Evolutionary conservation across 2,797 vertebrate species (phyloP).

Genomic region (Myioborus melanocephalus): DNA sequence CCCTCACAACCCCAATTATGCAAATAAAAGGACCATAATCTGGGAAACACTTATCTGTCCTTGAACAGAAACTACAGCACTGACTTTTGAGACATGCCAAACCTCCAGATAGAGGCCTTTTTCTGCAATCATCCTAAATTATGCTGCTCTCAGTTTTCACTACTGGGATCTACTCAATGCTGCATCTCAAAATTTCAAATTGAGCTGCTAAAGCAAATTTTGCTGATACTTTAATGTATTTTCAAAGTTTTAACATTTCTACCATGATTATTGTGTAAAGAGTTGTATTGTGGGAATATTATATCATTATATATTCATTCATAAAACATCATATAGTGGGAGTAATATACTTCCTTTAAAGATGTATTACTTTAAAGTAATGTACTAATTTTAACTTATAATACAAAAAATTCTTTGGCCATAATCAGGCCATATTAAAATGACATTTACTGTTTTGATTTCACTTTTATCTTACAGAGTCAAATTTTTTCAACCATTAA

Average conservation of each 20-base stretch:
- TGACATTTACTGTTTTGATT: background rate
- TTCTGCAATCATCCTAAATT: background rate
- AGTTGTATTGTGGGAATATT: background rate
- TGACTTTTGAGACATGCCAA: background rate
- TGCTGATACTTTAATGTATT: background rate
- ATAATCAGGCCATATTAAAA: background rate
- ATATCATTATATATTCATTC: background rate
- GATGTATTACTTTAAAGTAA: background rate
- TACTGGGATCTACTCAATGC: background rate
- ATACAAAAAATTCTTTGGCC: background rate
- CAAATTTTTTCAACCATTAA: background rate
- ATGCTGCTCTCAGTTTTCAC: background rate
- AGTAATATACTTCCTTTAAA: background rate
- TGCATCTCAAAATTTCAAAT: background rate
- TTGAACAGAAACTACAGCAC: background rate
- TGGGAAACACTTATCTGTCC: background rate
- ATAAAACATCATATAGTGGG: background rate
- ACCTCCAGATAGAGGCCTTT: background rate
- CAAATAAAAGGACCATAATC: background rate
- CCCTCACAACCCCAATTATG: background rate
- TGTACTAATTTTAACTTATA: background rate
- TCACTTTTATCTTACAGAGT: background rate
- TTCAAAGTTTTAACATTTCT: background rate
- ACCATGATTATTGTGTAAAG: background rate
- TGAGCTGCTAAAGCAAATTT: background rate